phyloP scores from a whole-genome alignment of 2,113 vertebrate genomes.

The Tachysurus vachellii region DNA sequence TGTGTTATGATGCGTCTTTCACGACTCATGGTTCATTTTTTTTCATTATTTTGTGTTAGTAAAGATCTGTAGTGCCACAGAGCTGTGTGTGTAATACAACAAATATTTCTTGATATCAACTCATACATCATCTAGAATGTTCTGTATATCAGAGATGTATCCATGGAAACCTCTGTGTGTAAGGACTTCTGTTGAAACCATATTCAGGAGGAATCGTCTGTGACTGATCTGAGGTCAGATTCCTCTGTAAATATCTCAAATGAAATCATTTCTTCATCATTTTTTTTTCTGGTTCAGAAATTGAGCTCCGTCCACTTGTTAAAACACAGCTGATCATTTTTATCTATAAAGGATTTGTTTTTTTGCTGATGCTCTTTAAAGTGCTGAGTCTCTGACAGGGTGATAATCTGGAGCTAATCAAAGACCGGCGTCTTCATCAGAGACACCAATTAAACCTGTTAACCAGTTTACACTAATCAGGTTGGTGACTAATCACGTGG shows the following conservation, averaged over 20 bases:
- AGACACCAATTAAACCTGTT: neutral
- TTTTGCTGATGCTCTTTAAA: no score
- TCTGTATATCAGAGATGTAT: neutral
- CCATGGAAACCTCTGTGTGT: neutral
- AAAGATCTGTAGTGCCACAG: no score
- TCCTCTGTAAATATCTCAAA: neutral
- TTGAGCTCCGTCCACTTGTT: neutral
- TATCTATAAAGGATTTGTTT: no score
- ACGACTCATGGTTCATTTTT: no score
- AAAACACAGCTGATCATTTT: neutral
- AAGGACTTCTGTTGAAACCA: neutral
- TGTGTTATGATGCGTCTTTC: no score
- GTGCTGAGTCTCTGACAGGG: neutral
- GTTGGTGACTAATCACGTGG: neutral
- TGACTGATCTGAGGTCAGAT: neutral
- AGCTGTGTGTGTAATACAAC: no score
- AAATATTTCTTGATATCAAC: no score
- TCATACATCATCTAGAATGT: neutral
- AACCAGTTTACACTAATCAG: neutral
- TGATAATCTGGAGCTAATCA: neutral
- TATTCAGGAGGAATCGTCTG: neutral
- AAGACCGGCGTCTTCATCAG: neutral
- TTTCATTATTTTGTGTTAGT: no score
- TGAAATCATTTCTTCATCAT: neutral
- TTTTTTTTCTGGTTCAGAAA: neutral